Evolutionary conservation across 1,140 invertebrate species (phyloP).

Genomic region (Drosophila seguyi): DNA sequence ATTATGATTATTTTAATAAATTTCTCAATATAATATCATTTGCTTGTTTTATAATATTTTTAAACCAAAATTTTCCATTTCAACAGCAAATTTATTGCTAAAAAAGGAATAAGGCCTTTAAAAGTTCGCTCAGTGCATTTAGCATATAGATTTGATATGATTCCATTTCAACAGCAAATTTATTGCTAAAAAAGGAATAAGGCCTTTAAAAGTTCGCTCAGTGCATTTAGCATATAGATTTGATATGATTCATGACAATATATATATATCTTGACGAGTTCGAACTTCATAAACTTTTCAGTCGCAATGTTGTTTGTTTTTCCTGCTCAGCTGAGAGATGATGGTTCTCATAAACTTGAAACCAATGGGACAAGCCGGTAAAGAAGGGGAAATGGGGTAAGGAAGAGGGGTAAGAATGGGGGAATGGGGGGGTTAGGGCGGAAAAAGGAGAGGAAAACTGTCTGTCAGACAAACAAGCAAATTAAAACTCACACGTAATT

Average conservation of each 20-base stretch:
- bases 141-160: no score
- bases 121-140: no score
- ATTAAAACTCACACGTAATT: conserved; percentile 67
- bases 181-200: no score
- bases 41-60: background rate
- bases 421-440: background rate
- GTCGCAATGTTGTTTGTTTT: conserved; percentile 25
- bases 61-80: background rate
- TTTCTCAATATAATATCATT: no score
- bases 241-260: conserved; percentile 37
- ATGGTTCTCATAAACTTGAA: conserved; percentile 53
- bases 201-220: background rate
- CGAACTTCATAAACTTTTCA: conserved; percentile 63
- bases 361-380: conserved; percentile 13
- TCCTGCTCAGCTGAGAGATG: conserved; percentile 5
- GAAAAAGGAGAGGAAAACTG: conserved; percentile 30
- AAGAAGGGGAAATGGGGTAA: background rate
- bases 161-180: no score
- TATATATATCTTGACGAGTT: conserved; percentile 25
- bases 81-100: no score
- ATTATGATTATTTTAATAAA: background rate
- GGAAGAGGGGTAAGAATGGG: background rate
- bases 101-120: no score
- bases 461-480: conserved; percentile 65
- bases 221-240: conserved; percentile 9